Evolutionary conservation across 1,140 invertebrate genomes (phyloP).

Genomic region (Goniozus legneri): DNA sequence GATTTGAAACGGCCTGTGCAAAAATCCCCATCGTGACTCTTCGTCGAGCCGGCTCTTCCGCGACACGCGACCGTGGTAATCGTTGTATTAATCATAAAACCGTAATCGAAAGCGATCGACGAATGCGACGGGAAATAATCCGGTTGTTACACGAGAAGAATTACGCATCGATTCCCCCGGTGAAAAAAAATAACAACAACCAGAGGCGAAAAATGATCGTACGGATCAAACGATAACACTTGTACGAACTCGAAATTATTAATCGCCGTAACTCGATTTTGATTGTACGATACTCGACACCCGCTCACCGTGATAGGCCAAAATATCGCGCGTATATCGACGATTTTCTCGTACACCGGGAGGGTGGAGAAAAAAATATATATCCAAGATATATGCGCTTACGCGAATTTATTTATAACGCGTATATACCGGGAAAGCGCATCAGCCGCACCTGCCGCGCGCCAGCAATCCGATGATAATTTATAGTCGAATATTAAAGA

Average conservation of each 20-base stretch:
- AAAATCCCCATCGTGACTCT: too few species aligned
- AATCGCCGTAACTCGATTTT: constrained; percentile 4
- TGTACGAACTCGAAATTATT: constrained; percentile 18
- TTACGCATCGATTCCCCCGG: too few species aligned
- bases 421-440: constrained; percentile 11
- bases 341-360: background rate
- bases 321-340: too few species aligned
- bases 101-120: too few species aligned
- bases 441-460: constrained; percentile 35
- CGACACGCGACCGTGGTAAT: too few species aligned
- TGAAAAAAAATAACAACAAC: background rate
- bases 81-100: too few species aligned
- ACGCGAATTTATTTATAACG: constrained; percentile 35
- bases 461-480: constrained; percentile 28
- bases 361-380: background rate
- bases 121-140: too few species aligned
- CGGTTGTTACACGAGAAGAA: too few species aligned
- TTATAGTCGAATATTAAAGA: constrained; percentile 31
- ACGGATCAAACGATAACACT: constrained; percentile 6
- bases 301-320: background rate
- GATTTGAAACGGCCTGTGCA: too few species aligned
- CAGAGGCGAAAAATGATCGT: constrained; percentile 1
- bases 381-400: background rate
- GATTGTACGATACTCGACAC: constrained; percentile 7
- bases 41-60: too few species aligned